Conservation (phyloP, 2,113 vertebrate genomes). For the Indicator maculatus region DNA sequence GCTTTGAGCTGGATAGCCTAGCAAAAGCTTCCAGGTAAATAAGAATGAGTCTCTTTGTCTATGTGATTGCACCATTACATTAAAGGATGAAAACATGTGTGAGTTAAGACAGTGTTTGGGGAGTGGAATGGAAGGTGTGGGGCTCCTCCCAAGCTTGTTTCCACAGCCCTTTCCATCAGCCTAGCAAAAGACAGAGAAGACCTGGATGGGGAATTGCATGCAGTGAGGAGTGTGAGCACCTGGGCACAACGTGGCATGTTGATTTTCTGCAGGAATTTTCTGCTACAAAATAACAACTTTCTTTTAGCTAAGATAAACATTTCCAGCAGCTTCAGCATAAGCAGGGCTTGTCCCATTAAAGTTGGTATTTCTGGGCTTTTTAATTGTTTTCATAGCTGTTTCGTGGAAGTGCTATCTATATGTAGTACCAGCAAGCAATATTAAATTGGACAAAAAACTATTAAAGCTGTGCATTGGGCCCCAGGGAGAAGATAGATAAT, state of each 20-base stretch:
- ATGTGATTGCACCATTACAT: not conserved
- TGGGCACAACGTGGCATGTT: accelerated
- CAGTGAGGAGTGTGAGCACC: not conserved
- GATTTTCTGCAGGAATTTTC: not conserved
- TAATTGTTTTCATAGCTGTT: not conserved
- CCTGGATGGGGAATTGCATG: not conserved
- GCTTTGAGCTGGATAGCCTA: not conserved
- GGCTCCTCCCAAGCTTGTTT: not conserved
- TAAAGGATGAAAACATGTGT: not conserved
- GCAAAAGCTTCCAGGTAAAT: not conserved
- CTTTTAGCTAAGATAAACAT: not conserved
- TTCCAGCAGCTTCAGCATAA: not conserved
- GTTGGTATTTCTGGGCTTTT: not conserved
- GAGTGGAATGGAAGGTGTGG: not conserved
- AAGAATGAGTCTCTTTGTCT: not conserved
- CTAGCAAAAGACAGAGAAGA: not conserved
- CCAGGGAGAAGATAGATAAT: not conserved
- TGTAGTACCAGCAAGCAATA: not conserved
- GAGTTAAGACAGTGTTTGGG: not conserved
- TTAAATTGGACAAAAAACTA: not conserved
- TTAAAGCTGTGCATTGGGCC: not conserved
- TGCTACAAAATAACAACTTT: not conserved
- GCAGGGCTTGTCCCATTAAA: not conserved
- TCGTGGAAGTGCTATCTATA: not conserved
- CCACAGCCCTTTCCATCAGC: not conserved